Base-by-base conservation (phyloP, 37 sponge, comb jelly and placozoan species). In the Beroe forskalii region DNA sequence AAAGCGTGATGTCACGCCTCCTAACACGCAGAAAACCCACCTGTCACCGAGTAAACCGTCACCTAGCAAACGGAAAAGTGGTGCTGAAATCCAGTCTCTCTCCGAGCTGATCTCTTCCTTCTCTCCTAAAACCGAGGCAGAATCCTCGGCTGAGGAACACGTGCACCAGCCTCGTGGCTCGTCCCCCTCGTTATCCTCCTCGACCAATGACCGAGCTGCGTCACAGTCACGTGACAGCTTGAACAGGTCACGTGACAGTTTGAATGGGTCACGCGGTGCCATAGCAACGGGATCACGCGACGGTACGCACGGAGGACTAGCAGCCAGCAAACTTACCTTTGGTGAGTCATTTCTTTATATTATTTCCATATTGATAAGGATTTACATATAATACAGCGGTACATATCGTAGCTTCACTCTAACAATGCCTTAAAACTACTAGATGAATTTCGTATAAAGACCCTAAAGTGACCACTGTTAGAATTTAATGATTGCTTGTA, bases 121-220 rank as follows among this genome's bases (percentile, higher is more conserved):
- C 35, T 80, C 86, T 14, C 86, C 86, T 6, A 80, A 80, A 42
- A 80, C 86, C 1, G 86, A 80, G 48, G 86, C 86, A 9, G 86
- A 80, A 44, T 23, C 55, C 19, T 44, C 86, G 2, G 43, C 24
- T 17, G 86, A 80, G 86, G 86, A 80, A 25, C 24, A 27, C 6
- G 55, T 48, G 12, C 6, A 12, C 12, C 55, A 48, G 12, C 55
- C 55, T 6, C 55, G 55, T 6, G 55, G 12, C 12, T 48, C 55
- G 12, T 32, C 72, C 8, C 27, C 72, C 1, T 28, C 66, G 9
- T 20, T 17, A 17, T 9, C 9, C 9, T 9, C 17, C 9, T 23
- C 66, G 66, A 35, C 33, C 38, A 35, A 27, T 28, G 35, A 27
- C 4, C 72, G 72, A 69, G 72, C 72, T 28, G 72, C 27, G 72